phyloP scores from a whole-genome alignment of 2,888 invertebrate species.

The Argyresthia goedartella region DNA sequence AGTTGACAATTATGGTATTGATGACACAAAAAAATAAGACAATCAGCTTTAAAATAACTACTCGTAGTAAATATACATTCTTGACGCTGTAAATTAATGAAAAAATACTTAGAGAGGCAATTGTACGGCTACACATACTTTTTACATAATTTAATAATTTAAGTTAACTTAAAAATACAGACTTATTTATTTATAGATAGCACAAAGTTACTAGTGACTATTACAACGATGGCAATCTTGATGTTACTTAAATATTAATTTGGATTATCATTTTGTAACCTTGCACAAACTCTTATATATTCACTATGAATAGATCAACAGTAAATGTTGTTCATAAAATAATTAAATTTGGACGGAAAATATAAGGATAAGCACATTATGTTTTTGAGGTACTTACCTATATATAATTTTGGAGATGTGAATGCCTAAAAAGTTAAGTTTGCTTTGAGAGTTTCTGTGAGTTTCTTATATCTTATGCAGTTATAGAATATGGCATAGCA shows the following conservation, averaged over 20 bases:
- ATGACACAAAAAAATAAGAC: too few relatives aligned
- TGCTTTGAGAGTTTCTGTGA: too few relatives aligned
- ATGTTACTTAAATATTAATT: neutral
- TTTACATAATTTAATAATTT: neutral
- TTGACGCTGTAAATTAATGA: too few relatives aligned
- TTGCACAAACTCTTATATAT: neutral
- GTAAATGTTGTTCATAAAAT: neutral
- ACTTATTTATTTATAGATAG: slow-evolving; percentile 27
- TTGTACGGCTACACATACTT: neutral
- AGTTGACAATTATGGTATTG: too few relatives aligned
- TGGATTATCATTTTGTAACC: neutral
- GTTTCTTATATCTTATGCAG: too few relatives aligned
- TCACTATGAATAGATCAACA: neutral
- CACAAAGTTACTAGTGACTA: slow-evolving; percentile 53
- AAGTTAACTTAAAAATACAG: neutral
- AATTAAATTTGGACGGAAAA: neutral
- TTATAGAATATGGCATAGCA: too few relatives aligned
- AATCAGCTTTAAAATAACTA: too few relatives aligned
- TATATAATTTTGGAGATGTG: too few relatives aligned
- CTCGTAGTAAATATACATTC: too few relatives aligned
- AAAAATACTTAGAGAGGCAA: neutral
- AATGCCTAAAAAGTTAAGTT: too few relatives aligned
- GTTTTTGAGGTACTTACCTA: too few relatives aligned
- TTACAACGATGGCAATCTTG: slow-evolving; percentile 43
- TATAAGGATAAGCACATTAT: neutral